These are phyloP conservation scores for Mormyrops attenuatus DNA, from an alignment of 2,797 vertebrate species.

Conservation along the genomic window DNA sequence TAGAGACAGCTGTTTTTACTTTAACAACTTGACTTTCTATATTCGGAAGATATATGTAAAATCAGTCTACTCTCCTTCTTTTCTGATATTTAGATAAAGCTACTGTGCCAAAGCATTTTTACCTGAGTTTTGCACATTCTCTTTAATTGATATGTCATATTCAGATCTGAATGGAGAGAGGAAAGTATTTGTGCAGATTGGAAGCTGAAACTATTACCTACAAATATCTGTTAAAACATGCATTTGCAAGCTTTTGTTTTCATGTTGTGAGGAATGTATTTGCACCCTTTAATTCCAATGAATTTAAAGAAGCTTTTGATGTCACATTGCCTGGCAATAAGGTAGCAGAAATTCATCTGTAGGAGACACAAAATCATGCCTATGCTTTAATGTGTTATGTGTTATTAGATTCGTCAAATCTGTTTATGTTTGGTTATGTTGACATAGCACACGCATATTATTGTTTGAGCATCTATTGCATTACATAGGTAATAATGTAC, in stretches of 20 bases:
- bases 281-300: constrained; percentile 49
- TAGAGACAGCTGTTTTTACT: not conserved
- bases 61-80: not conserved
- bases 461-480: not conserved
- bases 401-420: constrained; percentile 26
- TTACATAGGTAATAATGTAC: not conserved
- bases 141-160: constrained; percentile 49
- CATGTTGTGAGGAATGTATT: constrained; percentile 46
- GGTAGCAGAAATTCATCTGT: constrained; percentile 49
- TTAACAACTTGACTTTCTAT: not conserved
- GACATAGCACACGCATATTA: not conserved
- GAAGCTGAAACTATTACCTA: constrained; percentile 47
- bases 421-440: constrained; percentile 13
- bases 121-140: constrained; percentile 30
- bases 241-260: constrained; percentile 46
- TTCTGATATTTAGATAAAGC: not conserved
- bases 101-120: not conserved
- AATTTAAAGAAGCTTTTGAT: constrained; percentile 59
- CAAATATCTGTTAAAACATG: constrained; percentile 38
- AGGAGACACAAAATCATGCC: constrained; percentile 37
- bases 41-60: constrained; percentile 18
- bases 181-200: constrained; percentile 49
- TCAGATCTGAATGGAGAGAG: constrained; percentile 69
- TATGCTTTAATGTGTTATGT: not conserved
- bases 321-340: constrained; percentile 44